Base-by-base conservation (phyloP, 2,797 vertebrate genomes). In the Phalloptychus januarius region DNA sequence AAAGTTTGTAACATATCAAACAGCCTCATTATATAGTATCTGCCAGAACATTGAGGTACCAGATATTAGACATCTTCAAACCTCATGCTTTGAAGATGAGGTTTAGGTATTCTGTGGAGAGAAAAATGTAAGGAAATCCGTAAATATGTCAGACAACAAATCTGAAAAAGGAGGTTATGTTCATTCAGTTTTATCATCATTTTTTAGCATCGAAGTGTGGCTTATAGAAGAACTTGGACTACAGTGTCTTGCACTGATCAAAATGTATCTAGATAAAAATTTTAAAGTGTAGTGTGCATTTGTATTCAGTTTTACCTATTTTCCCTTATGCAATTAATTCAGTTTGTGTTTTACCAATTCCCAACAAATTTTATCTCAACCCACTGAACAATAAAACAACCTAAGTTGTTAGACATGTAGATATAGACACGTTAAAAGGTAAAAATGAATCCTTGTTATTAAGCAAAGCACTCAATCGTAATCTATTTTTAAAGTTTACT, bases 11-110 rank as follows among this genome's bases (percentile, higher is more conserved):
- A 84, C 31, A 86, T 87, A 74, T 87, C 67, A 83, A 77, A 85
- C 83, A 76, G 82, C 33, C 89, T 91, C 81, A 88, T 93, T 85
- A 91, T 75, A 44, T n/a, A 23, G 36, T 16, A n/a, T 61, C 75
- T 89, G 61, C 71, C 72, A 58, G 6, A 82, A 78, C 54, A 74
- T 72, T 4, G 71, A 75, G 25, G 80, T 81, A 63, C 42, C 71
- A 75, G 67, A 83, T 82, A 89, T 83, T 77, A 74, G 75, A 83
- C 45, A 71, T 67, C 71, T 69, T 76, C 52, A 78, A 85, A 85
- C 79, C 83, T 48, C 70, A 76, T 10, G 79, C 80, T 87, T 87
- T 87, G 82, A 88, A 83, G 79, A 73, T 76, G 52, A 77, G 71
- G 31, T 82, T 82, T 83, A 72, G 82, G 56, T 85, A 81, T 85